phyloP scores from a whole-genome alignment of 1,140 invertebrate species.

The Ceratosolen fusciceps region DNA sequence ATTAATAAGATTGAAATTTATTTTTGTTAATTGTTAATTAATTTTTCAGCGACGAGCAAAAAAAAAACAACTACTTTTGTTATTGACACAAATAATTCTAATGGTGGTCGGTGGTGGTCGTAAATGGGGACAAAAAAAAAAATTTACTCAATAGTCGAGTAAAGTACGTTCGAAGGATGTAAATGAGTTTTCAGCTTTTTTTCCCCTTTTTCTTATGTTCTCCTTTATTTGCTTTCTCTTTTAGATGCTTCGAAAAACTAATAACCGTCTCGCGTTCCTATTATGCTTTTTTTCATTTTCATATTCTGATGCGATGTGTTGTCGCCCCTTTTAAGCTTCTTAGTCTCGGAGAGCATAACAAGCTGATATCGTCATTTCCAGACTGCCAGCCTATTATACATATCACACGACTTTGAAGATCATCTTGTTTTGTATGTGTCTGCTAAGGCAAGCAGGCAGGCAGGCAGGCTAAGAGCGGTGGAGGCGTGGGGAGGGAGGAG shows the following conservation, averaged over 20 bases:
- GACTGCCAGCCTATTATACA: constrained; percentile 41
- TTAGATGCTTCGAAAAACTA: constrained; percentile 23
- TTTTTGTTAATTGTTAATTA: no score
- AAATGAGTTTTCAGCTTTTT: constrained; percentile 16
- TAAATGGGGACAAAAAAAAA: not conserved
- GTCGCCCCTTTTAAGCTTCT: constrained; percentile 2
- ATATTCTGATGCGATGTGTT: not conserved
- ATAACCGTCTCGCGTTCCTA: constrained; percentile 15
- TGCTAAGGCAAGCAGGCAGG: no score
- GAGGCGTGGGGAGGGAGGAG: no score
- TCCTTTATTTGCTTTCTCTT: not conserved
- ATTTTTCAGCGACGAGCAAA: no score
- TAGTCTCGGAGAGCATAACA: not conserved
- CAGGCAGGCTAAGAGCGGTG: no score
- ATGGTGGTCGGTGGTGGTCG: not conserved
- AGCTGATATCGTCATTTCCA: constrained; percentile 38
- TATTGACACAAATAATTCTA: constrained; percentile 34
- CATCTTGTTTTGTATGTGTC: constrained; percentile 12
- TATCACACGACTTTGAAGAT: constrained; percentile 44
- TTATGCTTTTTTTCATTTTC: constrained; percentile 29
- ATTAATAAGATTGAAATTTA: no score
- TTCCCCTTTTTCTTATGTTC: not conserved
- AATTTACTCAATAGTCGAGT: constrained; percentile 25
- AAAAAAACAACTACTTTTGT: constrained; percentile 8
- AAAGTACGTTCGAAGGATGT: constrained; percentile 21